Evolutionary conservation across 2,113 vertebrate genomes (phyloP), one percentile per base, ranked within the genome.

Genomic region (Pterocles burchelli): DNA sequence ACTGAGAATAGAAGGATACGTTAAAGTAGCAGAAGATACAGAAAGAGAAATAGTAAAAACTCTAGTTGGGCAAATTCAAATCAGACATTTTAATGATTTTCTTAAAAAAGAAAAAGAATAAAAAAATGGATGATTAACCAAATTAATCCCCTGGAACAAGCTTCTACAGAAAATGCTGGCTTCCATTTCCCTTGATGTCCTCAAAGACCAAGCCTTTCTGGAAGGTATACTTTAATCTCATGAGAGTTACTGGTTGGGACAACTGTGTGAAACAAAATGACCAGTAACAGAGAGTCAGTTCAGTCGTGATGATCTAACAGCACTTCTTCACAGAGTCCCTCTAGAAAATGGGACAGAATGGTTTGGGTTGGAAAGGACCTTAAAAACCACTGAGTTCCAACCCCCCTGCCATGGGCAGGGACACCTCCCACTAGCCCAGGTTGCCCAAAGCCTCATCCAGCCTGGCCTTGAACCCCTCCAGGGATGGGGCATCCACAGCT

Each of bases 181-280:
- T 95, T 77, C 63, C 3, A 4, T 84, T 59, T 93, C 61, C 68
- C 68, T 65, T 92, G 70, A 79, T 9, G 3, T 89, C 80, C 62
- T 81, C 80, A 85, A 95, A 93, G 88, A 85, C 66, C 85, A 94
- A 93, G 78, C 18, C 49, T 95, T 94, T 94, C 96, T 95, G 88
- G 73, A 95, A 96, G 93, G 93, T 85, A 93, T 36, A 45, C 45
- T 85, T 92, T 91, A 97, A 88, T 89, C 51, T 86, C 76, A 48
- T 15, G 5, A 1, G 12, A 89, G 75, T 78, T 89, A 72, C 87
- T 81, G 84, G 59, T 70, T 89, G 54, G 80, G 36, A 75, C 52
- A 91, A 58, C 24, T 33, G 10, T 52, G 72, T 87, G 87, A 91
- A 93, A 82, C 67, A 82, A 84, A 96, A 72, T 85, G 89, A 80